Evolutionary conservation across 2,888 invertebrate species (phyloP).

Genomic region (Rotaria socialis): DNA sequence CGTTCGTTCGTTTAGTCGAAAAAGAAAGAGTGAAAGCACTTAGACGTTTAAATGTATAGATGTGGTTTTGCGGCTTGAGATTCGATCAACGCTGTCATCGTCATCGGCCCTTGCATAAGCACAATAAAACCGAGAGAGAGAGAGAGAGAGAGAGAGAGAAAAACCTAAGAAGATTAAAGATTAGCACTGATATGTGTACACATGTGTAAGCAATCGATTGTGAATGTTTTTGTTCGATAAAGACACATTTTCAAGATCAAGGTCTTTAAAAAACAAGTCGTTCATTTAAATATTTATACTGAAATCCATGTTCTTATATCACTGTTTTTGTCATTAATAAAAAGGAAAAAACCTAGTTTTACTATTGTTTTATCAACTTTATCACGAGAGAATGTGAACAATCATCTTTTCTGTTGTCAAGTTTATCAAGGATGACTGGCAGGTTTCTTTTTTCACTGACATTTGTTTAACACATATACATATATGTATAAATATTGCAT

Average conservation of each 20-base stretch:
- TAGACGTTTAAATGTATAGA: background rate
- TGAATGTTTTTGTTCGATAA: too few species aligned
- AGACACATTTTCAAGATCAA: too few species aligned
- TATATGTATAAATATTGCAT: background rate
- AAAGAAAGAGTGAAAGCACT: background rate
- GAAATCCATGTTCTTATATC: too few species aligned
- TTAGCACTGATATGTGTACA: background rate
- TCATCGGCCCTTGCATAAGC: background rate
- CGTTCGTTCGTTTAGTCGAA: background rate
- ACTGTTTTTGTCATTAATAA: too few species aligned
- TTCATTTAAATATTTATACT: too few species aligned
- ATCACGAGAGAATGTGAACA: background rate
- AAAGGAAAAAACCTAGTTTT: too few species aligned
- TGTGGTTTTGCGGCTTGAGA: background rate
- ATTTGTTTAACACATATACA: background rate
- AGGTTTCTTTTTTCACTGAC: background rate
- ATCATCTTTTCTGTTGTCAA: background rate
- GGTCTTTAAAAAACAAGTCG: too few species aligned
- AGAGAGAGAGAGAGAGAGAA: background rate
- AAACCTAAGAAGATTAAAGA: too few species aligned
- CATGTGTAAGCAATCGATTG: background rate
- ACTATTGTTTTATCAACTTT: background rate
- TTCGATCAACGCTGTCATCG: background rate
- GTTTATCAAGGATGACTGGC: slow-evolving; percentile 11
- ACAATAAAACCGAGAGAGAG: background rate